A percentile compares a stretch with the other conserved stretches of the same genome.
Conservation (phyloP, 2,797 vertebrate species). For the Notamacropus eugenii region DNA sequence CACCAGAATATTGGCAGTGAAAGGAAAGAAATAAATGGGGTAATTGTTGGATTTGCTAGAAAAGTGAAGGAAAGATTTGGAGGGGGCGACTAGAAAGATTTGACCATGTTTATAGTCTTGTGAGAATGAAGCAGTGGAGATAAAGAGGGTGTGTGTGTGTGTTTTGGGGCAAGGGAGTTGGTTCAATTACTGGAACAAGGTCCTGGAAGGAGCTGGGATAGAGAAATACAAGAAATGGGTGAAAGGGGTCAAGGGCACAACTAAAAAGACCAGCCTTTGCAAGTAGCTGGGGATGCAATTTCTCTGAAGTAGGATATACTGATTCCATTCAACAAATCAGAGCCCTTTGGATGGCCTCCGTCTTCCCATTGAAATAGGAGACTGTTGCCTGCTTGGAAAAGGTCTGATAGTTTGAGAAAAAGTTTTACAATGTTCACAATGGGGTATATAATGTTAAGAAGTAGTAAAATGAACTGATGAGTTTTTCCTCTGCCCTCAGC, state of each 20-base stretch:
- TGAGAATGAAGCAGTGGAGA: not conserved
- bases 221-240: not conserved
- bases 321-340: not conserved
- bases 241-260: not conserved
- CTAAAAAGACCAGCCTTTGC: not conserved
- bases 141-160: not conserved
- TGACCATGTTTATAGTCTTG: not conserved
- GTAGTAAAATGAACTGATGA: slow-evolving; percentile 45
- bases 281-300: not conserved
- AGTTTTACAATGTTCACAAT: not conserved
- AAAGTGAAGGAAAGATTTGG: not conserved
- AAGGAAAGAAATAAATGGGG: not conserved
- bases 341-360: not conserved
- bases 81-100: not conserved
- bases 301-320: not conserved
- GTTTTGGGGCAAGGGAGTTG: not conserved
- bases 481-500: slow-evolving; percentile 16
- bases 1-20: not conserved
- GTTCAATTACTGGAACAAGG: not conserved
- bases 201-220: not conserved
- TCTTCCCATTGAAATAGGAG: not conserved
- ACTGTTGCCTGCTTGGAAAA: not conserved
- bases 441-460: not conserved
- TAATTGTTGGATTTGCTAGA: not conserved
- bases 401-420: not conserved